Evolutionary conservation across 2,797 vertebrate species (phyloP).

Genomic region (Synaphobranchus kaupii): DNA sequence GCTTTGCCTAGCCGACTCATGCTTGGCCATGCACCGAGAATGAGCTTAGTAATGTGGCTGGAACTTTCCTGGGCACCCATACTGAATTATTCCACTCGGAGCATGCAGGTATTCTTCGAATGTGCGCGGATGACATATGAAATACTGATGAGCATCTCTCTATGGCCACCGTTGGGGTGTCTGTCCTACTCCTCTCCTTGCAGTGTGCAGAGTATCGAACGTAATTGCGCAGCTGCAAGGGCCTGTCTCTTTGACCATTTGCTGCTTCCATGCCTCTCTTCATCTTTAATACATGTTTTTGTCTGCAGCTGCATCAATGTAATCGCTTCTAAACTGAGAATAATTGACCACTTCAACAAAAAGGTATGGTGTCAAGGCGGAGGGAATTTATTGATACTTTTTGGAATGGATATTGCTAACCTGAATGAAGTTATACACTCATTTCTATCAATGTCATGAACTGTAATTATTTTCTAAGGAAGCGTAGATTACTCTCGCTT

Average conservation of each 20-base stretch:
- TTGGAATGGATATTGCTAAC: background rate
- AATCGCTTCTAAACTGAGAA: background rate
- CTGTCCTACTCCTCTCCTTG: background rate
- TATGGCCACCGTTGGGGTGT: background rate
- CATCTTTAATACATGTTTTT: background rate
- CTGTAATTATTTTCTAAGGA: background rate
- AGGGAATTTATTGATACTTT: background rate
- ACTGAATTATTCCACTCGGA: no score
- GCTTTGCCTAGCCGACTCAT: background rate
- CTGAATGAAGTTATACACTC: background rate
- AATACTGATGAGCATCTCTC: background rate
- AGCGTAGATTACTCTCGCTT: background rate
- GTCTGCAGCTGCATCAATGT: background rate
- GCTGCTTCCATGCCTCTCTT: background rate
- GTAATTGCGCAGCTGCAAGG: background rate
- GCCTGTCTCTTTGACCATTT: background rate
- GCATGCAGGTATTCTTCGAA: background rate
- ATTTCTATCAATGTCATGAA: background rate
- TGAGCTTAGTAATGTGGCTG: background rate
- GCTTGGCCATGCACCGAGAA: background rate
- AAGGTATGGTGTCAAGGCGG: background rate
- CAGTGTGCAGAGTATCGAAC: background rate
- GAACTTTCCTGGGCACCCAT: background rate
- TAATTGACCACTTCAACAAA: background rate
- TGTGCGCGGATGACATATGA: background rate